A percentile compares a stretch with the other conserved stretches of the same genome.
phyloP scores from a whole-genome alignment of 53 echinoderm and acorn worm species.

The Apostichopus leukothele region DNA sequence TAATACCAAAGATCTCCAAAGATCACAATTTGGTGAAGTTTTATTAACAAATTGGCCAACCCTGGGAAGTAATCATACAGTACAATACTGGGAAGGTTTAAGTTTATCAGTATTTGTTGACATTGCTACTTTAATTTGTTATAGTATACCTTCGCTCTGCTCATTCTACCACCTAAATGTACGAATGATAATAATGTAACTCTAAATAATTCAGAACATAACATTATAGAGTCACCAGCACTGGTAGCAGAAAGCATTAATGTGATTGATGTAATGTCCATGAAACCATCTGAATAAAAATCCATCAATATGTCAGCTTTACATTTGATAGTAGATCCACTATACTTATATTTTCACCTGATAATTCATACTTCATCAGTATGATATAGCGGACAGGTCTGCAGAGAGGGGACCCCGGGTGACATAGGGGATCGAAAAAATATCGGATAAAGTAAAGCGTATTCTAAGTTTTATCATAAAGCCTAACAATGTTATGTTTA shows the following conservation, averaged over 20 bases:
- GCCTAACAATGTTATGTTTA: no score
- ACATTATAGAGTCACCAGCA: neutral
- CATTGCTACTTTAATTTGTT: neutral
- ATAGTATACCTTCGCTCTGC: neutral
- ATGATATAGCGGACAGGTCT: no score
- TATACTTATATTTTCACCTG: no score
- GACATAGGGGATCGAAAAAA: no score
- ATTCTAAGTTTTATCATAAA: no score
- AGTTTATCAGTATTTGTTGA: neutral
- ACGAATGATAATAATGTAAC: no score
- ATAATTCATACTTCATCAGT: no score
- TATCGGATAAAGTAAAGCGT: no score
- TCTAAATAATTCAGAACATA: neutral
- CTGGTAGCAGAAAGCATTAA: neutral
- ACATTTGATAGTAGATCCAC: no score
- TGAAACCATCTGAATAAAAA: no score
- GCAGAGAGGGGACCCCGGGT: no score
- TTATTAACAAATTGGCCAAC: neutral
- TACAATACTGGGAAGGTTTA: neutral
- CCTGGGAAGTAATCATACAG: neutral
- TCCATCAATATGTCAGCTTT: no score
- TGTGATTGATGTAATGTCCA: neutral
- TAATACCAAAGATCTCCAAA: neutral
- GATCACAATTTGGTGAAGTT: neutral
- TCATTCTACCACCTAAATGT: neutral